Evolutionary conservation across 2,797 vertebrate genomes (phyloP), one percentile per base, ranked within the genome.

Genomic region (Poecilia picta): DNA sequence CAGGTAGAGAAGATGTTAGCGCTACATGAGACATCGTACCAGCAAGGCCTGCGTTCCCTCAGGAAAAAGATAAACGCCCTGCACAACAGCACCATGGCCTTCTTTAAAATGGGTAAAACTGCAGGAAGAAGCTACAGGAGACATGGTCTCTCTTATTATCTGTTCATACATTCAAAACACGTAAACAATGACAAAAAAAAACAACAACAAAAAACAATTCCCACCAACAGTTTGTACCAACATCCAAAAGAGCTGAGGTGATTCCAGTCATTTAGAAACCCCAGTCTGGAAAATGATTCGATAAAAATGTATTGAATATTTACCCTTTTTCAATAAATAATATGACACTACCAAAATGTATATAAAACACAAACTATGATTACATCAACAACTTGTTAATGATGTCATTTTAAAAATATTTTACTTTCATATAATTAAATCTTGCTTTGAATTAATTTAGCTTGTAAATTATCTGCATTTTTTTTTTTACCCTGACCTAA

Each of bases 1-100:
- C 96, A 96, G 90, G 93, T 97, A 87, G 95, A 97, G 91, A 97
- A 96, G 88, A 91, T 97, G 89, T 78, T 97, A 80, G 94, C 89
- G 0, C 89, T 85, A 0, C 96, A 97, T 0, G 97, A 97, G 85
- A 89, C 94, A 0, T 93, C 96, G 5, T 97, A 96, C 78, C 89
- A 95, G 84, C 94, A 89, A 78, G 93, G 93, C 11, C 90, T 90
- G 0, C 94, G 88, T 0, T 87, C 90, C 1, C 93, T 97, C 71
- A 95, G 82, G 88, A 96, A 96, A 70, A 96, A 96, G 88, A 95
- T 97, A 2, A 91, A 81, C 0, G 13, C 91, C 11, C 92, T 97
- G 18, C 95, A 95, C 84, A 96, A 91, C 92, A 91, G 15, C 72
- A 90, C 95, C n/a, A 88, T 91, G 82, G 89, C 76, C 28, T 89